A percentile compares a stretch with the other conserved stretches of the same genome.
Evolutionary conservation across 2,888 invertebrate species (phyloP).

Genomic region (Hemaris fuciformis): DNA sequence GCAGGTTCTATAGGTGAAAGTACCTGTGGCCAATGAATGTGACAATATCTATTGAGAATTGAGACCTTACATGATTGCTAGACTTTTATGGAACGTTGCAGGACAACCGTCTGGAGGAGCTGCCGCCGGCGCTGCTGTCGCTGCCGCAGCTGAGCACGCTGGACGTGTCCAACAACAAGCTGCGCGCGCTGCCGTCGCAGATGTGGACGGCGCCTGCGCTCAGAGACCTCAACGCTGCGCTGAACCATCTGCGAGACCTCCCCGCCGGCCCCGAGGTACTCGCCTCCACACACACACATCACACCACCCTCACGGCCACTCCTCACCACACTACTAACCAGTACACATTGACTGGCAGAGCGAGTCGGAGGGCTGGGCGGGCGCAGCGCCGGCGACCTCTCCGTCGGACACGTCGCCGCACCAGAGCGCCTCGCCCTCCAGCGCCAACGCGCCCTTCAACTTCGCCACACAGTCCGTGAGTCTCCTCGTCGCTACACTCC

Average conservation of each 20-base stretch:
- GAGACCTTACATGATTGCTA: too few species aligned
- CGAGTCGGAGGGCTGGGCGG: background rate
- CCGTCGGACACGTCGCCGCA: constrained; percentile 44
- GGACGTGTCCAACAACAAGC: constrained; percentile 96
- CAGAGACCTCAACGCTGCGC: constrained; percentile 92
- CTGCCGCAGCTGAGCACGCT: constrained; percentile 89
- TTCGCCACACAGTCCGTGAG: constrained; percentile 34
- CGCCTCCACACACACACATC: background rate
- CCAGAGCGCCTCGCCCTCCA: constrained; percentile 49
- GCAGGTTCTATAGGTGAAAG: too few species aligned
- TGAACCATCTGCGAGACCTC: constrained; percentile 92
- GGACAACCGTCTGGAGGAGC: constrained; percentile 91
- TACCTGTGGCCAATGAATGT: too few species aligned
- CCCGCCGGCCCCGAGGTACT: constrained; percentile 53
- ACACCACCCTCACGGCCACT: background rate
- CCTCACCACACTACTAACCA: background rate
- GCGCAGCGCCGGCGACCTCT: constrained; percentile 27
- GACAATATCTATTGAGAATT: too few species aligned
- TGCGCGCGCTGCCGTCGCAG: constrained; percentile 89
- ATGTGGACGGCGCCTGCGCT: constrained; percentile 94
- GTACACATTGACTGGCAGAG: background rate
- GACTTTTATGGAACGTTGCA: too few species aligned
- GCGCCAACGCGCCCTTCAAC: constrained; percentile 33
- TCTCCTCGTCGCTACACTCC: too few species aligned
- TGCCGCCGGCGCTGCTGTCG: constrained; percentile 91